Percentiles rank a stretch among this genome's conserved stretches.
Conservation (phyloP, 1,140 invertebrate species). For the Drosophila hydei region DNA sequence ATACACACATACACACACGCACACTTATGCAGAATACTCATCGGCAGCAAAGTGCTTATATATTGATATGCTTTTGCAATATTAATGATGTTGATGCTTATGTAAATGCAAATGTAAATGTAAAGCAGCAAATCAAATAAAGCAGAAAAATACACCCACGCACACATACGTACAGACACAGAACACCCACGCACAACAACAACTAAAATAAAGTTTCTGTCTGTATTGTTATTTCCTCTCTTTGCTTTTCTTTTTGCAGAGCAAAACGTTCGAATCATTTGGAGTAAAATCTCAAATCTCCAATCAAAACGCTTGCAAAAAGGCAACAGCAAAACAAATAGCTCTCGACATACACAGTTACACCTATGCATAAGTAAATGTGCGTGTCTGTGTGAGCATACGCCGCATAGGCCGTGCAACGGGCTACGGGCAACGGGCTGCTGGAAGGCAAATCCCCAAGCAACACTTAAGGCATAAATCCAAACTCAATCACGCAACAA, state of each 20-base stretch:
- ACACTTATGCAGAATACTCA: conserved; percentile 2
- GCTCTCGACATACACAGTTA: conserved; percentile 4
- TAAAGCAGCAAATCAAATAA: conserved; percentile 56
- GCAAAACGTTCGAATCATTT: conserved; percentile 10
- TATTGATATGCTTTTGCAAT: conserved; percentile 54
- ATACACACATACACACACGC: background rate
- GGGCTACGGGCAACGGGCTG: too few species aligned
- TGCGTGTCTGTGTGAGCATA: conserved; percentile 14
- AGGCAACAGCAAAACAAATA: conserved; percentile 28
- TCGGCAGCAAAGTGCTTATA: conserved; percentile 29
- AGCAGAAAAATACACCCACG: conserved; percentile 26
- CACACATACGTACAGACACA: conserved; percentile 6
- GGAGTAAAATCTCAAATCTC: conserved; percentile 32
- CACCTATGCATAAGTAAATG: conserved; percentile 1
- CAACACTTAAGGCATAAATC: conserved; percentile 78
- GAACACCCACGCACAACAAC: background rate
- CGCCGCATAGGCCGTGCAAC: conserved; percentile 43
- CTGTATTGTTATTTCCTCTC: conserved; percentile 1
- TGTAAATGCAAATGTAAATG: conserved; percentile 61
- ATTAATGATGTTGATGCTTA: conserved; percentile 73
- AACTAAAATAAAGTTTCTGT: conserved; percentile 20
- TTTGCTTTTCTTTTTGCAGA: conserved; percentile 12
- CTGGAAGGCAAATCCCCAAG: conserved; percentile 59
- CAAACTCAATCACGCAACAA: conserved; percentile 68
- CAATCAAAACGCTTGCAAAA: conserved; percentile 44